Base-by-base conservation (phyloP, 2,888 invertebrate genomes). In the Metellina segmentata region DNA sequence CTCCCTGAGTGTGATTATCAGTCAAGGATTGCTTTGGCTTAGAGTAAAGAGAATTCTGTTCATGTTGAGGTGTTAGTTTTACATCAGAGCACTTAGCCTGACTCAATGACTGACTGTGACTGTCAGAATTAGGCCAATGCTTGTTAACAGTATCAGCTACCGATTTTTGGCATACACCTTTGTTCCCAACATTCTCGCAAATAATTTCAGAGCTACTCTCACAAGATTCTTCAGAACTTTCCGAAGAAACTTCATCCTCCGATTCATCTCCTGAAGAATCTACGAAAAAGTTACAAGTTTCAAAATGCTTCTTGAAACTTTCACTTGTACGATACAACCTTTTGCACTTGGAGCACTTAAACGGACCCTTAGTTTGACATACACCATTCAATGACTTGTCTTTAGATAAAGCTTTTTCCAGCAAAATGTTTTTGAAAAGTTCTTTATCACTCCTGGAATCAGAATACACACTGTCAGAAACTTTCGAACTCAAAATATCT, bases 331-430 rank as follows among this genome's bases (percentile, higher is more conserved):
- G 94, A 93, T 95, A 95, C 88, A 94, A 81, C 75, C 98, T 97
- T 94, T 97, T 97, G 94, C 98, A 98, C 93, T 97, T 96, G 94
- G 97, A 97, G 95, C 98, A 98, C 94, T 97, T 97, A 0, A 98
- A 98, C 8, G 97, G 97, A 6, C 95, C 95, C 20, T n/a, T 72
- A 6, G 6, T 52, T 85, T 91, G 85, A 61, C 71, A 82, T 48
- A 86, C 48, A 61, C 91, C 91, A 61, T 91, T 91, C 6, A 69
- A 13, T 7, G n/a, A n/a, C 19, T 85, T 72, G 7, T 78, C 77
- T 78, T 70, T 69, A 13, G 78, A 86, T 70, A 49, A 49, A 19
- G 48, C 70, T 51, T 75, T 70, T 49, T 85, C 77, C 7, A 20
- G 61, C 7, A 48, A 16, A 6, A 16, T 8, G 74, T 52, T 53